phyloP scores from a whole-genome alignment of 2,113 vertebrate species.

The Sapayoa aenigma region DNA sequence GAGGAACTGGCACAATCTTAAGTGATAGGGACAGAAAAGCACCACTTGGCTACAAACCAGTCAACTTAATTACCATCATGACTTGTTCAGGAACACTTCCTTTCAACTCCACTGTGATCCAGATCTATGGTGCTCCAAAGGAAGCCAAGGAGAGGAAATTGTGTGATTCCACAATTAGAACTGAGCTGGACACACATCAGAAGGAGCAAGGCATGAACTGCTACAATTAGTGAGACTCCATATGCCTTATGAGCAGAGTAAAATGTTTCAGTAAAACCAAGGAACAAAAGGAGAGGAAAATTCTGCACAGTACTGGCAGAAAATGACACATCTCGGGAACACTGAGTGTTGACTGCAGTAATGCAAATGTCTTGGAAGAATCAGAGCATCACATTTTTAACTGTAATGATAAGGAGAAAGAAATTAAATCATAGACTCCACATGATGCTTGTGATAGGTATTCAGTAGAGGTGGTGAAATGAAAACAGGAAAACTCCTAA shows the following conservation, averaged over 20 bases:
- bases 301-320: neutral
- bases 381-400: neutral
- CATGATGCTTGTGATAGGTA: neutral
- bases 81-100: slow-evolving; percentile 56
- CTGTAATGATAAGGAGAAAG: neutral
- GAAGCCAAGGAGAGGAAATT: slow-evolving; percentile 47
- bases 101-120: slow-evolving; percentile 60
- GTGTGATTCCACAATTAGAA: slow-evolving; percentile 57
- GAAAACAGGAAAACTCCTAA: neutral
- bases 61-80: slow-evolving; percentile 63
- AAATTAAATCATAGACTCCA: neutral
- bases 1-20: slow-evolving; percentile 65
- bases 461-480: neutral
- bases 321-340: neutral
- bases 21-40: slow-evolving; percentile 70
- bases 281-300: slow-evolving; percentile 18
- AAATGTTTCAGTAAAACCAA: neutral
- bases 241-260: slow-evolving; percentile 10
- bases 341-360: neutral
- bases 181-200: slow-evolving; percentile 65
- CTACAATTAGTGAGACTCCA: slow-evolving; percentile 42
- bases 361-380: neutral
- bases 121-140: slow-evolving; percentile 48
- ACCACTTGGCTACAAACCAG: slow-evolving; percentile 66
- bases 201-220: slow-evolving; percentile 46